phyloP scores from a whole-genome alignment of 92 coral and sea anemone genomes.

The Blastomussa wellsi region DNA sequence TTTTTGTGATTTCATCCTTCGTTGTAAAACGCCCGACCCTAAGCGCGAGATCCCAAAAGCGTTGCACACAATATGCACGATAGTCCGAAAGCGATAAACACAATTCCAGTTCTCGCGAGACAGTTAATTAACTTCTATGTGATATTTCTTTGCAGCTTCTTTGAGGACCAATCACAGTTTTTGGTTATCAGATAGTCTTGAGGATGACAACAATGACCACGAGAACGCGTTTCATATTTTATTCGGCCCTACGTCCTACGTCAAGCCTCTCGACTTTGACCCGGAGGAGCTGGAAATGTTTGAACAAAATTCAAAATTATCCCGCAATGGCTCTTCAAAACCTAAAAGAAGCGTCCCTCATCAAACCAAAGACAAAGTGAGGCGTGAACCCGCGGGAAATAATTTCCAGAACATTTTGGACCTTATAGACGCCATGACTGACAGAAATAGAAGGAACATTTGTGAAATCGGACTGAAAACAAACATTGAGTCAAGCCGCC shows the following conservation, averaged over 20 bases:
- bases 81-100: no score
- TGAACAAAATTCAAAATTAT: conserved; percentile 32
- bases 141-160: conserved; percentile 7
- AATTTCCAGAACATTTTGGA: conserved; percentile 86
- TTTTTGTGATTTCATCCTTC: no score
- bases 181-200: conserved; percentile 73
- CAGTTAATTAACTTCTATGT: no score
- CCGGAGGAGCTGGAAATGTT: conserved; percentile 83
- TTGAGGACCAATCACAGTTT: conserved; percentile 56
- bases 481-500: not conserved
- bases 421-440: conserved; percentile 80
- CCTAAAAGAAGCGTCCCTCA: not conserved
- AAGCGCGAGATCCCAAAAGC: no score
- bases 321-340: not conserved
- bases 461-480: conserved; percentile 7
- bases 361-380: not conserved
- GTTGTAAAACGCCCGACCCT: no score
- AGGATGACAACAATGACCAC: conserved; percentile 50
- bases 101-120: no score
- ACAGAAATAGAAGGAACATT: conserved; percentile 32
- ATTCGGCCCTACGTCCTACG: conserved; percentile 69
- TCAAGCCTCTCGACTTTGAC: conserved; percentile 77
- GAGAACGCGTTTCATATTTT: conserved; percentile 65
- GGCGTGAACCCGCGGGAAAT: conserved; percentile 56
- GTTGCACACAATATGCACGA: no score